phyloP scores from a whole-genome alignment of 2,113 vertebrate species.

The Chaetops frenatus region DNA sequence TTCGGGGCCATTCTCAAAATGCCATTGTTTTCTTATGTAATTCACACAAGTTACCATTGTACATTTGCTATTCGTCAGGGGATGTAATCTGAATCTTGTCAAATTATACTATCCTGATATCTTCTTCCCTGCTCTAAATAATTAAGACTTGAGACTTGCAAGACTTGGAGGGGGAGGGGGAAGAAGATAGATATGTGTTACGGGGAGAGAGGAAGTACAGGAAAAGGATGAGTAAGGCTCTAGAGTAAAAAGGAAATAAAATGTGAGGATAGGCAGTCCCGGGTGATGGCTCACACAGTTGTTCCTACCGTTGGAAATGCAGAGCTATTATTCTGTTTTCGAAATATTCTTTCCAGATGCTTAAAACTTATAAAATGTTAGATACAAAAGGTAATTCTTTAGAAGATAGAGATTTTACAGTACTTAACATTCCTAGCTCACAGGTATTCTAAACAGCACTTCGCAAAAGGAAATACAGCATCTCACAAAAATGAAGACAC shows the following conservation, averaged over 20 bases:
- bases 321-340: not conserved
- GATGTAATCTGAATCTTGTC: conserved; percentile 58
- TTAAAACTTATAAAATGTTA: not conserved
- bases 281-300: not conserved
- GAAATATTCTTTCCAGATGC: not conserved
- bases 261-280: not conserved
- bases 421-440: not conserved
- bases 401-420: not conserved
- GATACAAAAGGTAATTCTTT: not conserved
- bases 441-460: not conserved
- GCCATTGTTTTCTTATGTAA: conserved; percentile 46
- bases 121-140: conserved; percentile 65
- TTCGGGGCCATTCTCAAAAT: conserved; percentile 44
- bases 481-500: not conserved
- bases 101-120: conserved; percentile 46
- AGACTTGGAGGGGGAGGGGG: not conserved
- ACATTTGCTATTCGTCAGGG: not conserved
- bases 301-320: not conserved
- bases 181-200: not conserved
- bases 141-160: conserved; percentile 54
- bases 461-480: not conserved
- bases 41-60: conserved; percentile 38
- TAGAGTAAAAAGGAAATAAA: not conserved
- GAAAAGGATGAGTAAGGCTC: not conserved
- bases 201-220: not conserved